Conservation (phyloP, 2,797 vertebrate genomes). For the Schizopygopsis malacanthus region DNA sequence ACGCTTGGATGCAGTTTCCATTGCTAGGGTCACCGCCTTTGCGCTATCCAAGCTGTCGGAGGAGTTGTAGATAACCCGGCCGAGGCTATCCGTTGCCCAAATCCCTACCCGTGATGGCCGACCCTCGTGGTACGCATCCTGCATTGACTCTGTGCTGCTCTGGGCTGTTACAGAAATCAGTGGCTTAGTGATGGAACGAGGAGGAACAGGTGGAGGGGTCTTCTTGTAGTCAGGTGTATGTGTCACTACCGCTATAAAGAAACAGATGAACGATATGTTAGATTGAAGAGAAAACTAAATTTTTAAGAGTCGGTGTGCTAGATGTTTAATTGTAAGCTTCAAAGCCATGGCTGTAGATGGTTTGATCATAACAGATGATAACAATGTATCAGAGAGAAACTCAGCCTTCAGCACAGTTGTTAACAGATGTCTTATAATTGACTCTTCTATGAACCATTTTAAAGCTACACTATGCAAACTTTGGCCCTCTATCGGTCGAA, state of each 20-base stretch:
- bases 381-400: slow-evolving; percentile 76
- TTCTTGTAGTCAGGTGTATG: slow-evolving; percentile 94
- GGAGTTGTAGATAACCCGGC: slow-evolving; percentile 90
- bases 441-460: too few species aligned
- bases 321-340: slow-evolving; percentile 58
- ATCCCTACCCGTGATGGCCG: slow-evolving; percentile 82
- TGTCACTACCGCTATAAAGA: slow-evolving; percentile 78
- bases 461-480: not conserved
- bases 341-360: slow-evolving; percentile 78
- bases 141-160: slow-evolving; percentile 98
- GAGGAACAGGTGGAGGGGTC: slow-evolving; percentile 94
- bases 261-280: not conserved
- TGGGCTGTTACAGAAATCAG: slow-evolving; percentile 98
- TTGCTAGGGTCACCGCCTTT: slow-evolving; percentile 94
- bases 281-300: not conserved
- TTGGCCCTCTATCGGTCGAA: too few species aligned
- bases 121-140: slow-evolving; percentile 94
- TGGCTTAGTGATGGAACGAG: slow-evolving; percentile 93
- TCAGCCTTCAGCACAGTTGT: slow-evolving; percentile 70
- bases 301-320: slow-evolving; percentile 59
- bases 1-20: slow-evolving; percentile 90
- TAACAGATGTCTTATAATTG: too few species aligned
- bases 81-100: slow-evolving; percentile 87
- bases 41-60: slow-evolving; percentile 95
- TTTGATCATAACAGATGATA: slow-evolving; percentile 72